A percentile compares a stretch with the other conserved stretches of the same genome.
Conservation (phyloP, 2,797 vertebrate genomes). For the Fringilla coelebs region DNA sequence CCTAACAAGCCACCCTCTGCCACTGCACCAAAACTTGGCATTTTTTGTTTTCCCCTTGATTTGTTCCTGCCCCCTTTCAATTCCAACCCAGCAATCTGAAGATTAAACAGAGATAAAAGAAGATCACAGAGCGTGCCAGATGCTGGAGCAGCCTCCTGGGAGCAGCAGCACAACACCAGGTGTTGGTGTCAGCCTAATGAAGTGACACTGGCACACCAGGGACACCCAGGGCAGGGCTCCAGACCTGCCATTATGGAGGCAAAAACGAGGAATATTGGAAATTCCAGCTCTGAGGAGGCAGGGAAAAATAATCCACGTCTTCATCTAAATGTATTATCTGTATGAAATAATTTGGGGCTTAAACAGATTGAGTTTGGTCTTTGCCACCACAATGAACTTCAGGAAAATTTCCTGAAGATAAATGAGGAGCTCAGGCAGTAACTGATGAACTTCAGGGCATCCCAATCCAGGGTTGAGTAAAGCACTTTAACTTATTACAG, state of each 20-base stretch:
- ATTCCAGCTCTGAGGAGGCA: not conserved
- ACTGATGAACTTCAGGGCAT: constrained; percentile 81
- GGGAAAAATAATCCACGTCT: not conserved
- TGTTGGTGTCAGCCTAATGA: constrained; percentile 82
- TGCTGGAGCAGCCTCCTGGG: constrained; percentile 70
- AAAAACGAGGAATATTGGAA: not conserved
- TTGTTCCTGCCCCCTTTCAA: constrained; percentile 36
- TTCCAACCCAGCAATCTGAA: constrained; percentile 43
- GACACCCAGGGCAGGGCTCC: constrained; percentile 37
- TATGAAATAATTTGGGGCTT: not conserved
- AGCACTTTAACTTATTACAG: constrained; percentile 79
- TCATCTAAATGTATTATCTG: not conserved
- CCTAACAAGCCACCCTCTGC: not conserved
- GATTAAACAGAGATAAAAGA: constrained; percentile 42
- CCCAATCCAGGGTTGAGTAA: constrained; percentile 72
- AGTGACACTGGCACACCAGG: constrained; percentile 45
- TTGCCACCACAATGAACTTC: constrained; percentile 48
- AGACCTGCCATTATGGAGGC: constrained; percentile 11
- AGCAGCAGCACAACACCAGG: constrained; percentile 77
- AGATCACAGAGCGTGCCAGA: constrained; percentile 71
- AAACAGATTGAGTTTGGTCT: constrained; percentile 63
- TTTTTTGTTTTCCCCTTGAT: not conserved
- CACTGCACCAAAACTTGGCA: not conserved
- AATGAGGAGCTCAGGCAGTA: constrained; percentile 81
- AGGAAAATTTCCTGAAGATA: constrained; percentile 76